Evolutionary conservation across 2,888 invertebrate species (phyloP).

Genomic region (Caenorhabditis sulstoni): DNA sequence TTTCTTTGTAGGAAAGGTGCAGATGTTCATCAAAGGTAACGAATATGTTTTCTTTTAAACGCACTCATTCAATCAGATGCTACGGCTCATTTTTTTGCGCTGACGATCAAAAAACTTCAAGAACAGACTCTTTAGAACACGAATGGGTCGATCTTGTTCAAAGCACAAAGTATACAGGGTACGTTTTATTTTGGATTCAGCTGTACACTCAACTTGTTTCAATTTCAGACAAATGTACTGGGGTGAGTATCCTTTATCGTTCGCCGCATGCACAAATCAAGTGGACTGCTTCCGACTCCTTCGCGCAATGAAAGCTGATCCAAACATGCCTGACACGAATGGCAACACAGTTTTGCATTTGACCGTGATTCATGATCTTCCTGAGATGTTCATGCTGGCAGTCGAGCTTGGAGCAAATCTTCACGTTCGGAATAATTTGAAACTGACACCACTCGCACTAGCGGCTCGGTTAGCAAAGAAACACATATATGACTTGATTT

Average conservation of each 20-base stretch:
- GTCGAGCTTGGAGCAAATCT: slow-evolving; percentile 93
- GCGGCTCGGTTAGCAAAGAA: slow-evolving; percentile 81
- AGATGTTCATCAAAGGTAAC: slow-evolving; percentile 85
- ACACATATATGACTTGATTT: slow-evolving; percentile 93
- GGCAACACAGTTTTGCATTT: slow-evolving; percentile 97
- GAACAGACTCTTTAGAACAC: slow-evolving; percentile 88
- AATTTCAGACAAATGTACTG: slow-evolving; percentile 90
- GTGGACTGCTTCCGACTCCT: slow-evolving; percentile 97
- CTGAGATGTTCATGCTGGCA: slow-evolving; percentile 92
- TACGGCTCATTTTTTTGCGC: slow-evolving; percentile 95
- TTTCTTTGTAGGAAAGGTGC: slow-evolving; percentile 92
- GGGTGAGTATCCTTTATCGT: slow-evolving; percentile 97
- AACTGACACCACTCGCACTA: slow-evolving; percentile 92
- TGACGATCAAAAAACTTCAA: slow-evolving; percentile 91
- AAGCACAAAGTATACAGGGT: slow-evolving; percentile 91
- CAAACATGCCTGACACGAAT: slow-evolving; percentile 95
- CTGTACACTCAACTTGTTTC: not conserved
- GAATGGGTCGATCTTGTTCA: slow-evolving; percentile 91
- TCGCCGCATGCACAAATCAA: slow-evolving; percentile 96
- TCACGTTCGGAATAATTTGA: slow-evolving; percentile 89
- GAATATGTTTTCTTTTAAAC: too few species aligned
- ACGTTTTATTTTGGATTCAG: not conserved
- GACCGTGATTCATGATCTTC: slow-evolving; percentile 94
- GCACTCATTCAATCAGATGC: slow-evolving; percentile 82
- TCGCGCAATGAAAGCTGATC: slow-evolving; percentile 93